phyloP scores from a whole-genome alignment of 1,140 invertebrate species.

The Zaprionus camerounensis region DNA sequence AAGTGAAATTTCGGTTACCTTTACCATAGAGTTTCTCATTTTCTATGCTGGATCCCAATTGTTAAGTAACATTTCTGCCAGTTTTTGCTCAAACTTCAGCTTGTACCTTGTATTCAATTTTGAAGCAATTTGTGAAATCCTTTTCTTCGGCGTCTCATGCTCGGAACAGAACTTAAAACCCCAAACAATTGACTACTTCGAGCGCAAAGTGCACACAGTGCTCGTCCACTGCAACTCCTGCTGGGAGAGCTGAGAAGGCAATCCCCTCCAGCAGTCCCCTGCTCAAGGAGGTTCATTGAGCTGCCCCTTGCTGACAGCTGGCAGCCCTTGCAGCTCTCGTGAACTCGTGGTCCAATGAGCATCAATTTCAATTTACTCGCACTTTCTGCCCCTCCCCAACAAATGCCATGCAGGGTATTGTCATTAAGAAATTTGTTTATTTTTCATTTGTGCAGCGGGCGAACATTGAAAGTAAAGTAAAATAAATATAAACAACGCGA shows the following conservation, averaged over 20 bases:
- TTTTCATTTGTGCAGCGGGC: constrained; percentile 67
- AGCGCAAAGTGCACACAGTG: background rate
- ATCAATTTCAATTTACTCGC: constrained; percentile 73
- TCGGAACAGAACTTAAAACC: background rate
- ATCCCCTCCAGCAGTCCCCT: background rate
- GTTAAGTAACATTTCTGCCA: background rate
- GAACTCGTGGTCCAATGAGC: constrained; percentile 47
- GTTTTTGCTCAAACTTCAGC: background rate
- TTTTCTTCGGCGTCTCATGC: background rate
- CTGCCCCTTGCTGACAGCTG: constrained; percentile 1
- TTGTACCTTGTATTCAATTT: background rate
- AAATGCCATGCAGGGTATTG: constrained; percentile 6
- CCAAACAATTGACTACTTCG: constrained; percentile 21
- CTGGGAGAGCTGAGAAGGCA: background rate
- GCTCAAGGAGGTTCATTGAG: background rate
- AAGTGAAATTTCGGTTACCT: background rate
- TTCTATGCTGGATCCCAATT: no score
- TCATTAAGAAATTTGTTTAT: constrained; percentile 78
- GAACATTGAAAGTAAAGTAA: constrained; percentile 53
- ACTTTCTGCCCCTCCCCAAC: constrained; percentile 19
- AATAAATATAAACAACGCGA: constrained; percentile 43
- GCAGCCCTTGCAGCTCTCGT: constrained; percentile 21
- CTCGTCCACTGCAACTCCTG: constrained; percentile 4
- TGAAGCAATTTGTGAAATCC: background rate
- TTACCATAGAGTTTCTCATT: background rate